Evolutionary conservation across 2,797 vertebrate species (phyloP), one percentile per base, ranked within the genome.

Genomic region (Lithobates sylvaticus): DNA sequence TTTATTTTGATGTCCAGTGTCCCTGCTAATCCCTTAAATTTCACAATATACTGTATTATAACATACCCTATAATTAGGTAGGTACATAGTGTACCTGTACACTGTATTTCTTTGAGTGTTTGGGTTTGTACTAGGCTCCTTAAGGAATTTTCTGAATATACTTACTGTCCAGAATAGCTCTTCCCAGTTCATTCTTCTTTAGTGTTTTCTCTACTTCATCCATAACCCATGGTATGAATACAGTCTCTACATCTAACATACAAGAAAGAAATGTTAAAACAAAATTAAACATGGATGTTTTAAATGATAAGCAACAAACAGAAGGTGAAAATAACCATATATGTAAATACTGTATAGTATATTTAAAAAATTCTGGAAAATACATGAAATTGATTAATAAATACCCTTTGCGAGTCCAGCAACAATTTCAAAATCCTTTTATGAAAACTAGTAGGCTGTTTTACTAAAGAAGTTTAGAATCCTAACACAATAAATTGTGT

Each of bases 221-320:
- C 95, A 97, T 95, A 85, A 99, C 90, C 95, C 96, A 97, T 0
- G 97, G 97, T 65, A 99, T 75, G 91, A 98, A 98, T 90, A 92
- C 91, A 4, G 94, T 93, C 90, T 98, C 96, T 83, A 99, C 92
- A 91, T 99, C 98, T 99, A 64, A 79, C 67, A 90, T 84, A 77
- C 47, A 78, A 83, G 26, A 8, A 74, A 34, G 12, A 32, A 50
- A 76, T 10, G 39, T 32, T 18, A 74, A 42, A 67, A 65, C 15
- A 64, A 64, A 76, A 76, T 29, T 8, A 12, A 76, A 26, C 8
- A 69, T 69, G 18, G 0, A 32, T 23, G 27, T 32, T 29, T 54
- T 18, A 61, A 61, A 23, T 61, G 15, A 58, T 21, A 1, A 54
- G 34, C 21, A 10, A 58, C 27, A 78, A 36, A 6, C 8, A 58